Evolutionary conservation across 2,113 vertebrate species (phyloP), one percentile per base, ranked within the genome.

Genomic region (Lepisosteus osseus): DNA sequence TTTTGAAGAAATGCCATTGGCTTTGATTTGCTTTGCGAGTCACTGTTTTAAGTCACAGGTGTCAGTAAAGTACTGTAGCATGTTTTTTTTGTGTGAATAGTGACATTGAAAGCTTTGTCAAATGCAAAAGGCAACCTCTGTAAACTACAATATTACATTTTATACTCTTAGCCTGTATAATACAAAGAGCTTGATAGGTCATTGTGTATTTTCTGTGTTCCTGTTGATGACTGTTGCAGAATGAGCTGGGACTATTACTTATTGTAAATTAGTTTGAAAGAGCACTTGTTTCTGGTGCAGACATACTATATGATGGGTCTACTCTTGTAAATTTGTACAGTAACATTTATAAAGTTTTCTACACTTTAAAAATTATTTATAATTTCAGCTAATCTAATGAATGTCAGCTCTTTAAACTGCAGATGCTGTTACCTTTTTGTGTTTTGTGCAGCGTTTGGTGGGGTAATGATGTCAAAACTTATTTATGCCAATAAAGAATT

Each of bases 301-400:
- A 86, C 78, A 85, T 83, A 29, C 29, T 29, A 29, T 29, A 80
- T 69, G 84, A 82, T 70, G 80, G 85, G 89, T 88, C 83, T 86
- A 85, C 84, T 61, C 77, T 81, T 97, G 94, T 96, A 96, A 88
- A 94, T 95, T 94, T 98, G 96, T 97, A 97, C 94, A 98, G 94
- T 88, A 87, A 92, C 91, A 92, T 97, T 99, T 98, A 90, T 96
- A 95, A 94, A 85, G 85, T 94, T 98, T 98, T 98, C 91, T 99
- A 98, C 93, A 93, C 90, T 94, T 88, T 87, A 91, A 92, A 88
- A 94, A 94, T 87, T 91, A 93, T 97, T 96, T 98, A 84, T 95
- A 94, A 93, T 94, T 92, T 91, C 90, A 80, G 91, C 93, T 92
- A 93, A 95, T 93, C 86, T 92, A 90, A 79, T 92, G 93, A 91